phyloP scores from a whole-genome alignment of 2,888 invertebrate genomes.

The Mesoligia furuncula region DNA sequence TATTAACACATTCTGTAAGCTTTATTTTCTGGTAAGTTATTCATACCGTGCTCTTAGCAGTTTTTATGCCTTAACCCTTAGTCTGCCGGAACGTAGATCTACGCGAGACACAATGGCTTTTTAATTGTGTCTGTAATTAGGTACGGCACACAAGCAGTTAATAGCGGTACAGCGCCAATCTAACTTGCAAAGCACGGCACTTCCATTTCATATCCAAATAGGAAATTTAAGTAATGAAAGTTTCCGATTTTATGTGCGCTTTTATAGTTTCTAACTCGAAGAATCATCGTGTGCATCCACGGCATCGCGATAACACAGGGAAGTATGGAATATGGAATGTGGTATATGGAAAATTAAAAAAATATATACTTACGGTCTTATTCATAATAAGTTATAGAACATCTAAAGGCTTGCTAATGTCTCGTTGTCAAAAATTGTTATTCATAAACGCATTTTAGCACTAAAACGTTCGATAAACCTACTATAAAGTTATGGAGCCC shows the following conservation, averaged over 20 bases:
- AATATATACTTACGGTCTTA: too few species aligned
- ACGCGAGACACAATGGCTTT: too few species aligned
- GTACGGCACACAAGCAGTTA: too few species aligned
- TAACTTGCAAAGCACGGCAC: not conserved
- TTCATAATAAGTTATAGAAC: too few species aligned
- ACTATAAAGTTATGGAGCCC: too few species aligned
- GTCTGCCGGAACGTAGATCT: too few species aligned
- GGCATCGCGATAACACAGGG: not conserved
- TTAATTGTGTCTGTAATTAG: too few species aligned
- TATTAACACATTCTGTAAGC: not conserved
- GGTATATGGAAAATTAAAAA: too few species aligned
- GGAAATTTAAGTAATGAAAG: constrained; percentile 19
- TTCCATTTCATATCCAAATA: constrained; percentile 16
- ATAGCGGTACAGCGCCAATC: not conserved
- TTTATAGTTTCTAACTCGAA: not conserved
- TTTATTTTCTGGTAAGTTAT: not conserved
- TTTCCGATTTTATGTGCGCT: not conserved
- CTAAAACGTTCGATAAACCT: too few species aligned
- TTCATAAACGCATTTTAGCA: too few species aligned
- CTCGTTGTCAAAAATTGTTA: too few species aligned
- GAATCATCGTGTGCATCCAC: not conserved
- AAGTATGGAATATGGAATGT: not conserved
- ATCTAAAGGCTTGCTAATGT: too few species aligned
- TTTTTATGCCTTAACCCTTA: not conserved
- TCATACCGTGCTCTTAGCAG: not conserved